A percentile compares a stretch with the other conserved stretches of the same genome.
phyloP scores from a whole-genome alignment of 2,888 invertebrate species.

The Dorcus hopei region DNA sequence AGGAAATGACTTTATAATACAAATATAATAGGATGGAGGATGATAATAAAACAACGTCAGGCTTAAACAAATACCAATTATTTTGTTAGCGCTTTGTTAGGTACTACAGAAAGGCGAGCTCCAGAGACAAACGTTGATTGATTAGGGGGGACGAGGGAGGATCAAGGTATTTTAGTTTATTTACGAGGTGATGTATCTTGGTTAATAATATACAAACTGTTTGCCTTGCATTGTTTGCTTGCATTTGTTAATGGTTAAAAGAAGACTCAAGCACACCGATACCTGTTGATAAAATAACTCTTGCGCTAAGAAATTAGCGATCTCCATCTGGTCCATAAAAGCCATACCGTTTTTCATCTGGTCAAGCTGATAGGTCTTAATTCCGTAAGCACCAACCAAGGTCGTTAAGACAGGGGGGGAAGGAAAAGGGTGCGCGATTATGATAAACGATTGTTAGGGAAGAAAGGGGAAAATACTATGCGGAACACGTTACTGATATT shows the following conservation, averaged over 20 bases:
- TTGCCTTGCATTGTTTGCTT: too few species aligned
- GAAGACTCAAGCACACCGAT: slow-evolving; percentile 1
- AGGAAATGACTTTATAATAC: slow-evolving; percentile 22
- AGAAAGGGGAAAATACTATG: not conserved
- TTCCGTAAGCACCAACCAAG: too few species aligned
- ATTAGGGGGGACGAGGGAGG: too few species aligned
- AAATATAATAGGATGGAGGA: slow-evolving; percentile 2
- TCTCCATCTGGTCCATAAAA: slow-evolving; percentile 76
- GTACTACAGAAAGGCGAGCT: too few species aligned
- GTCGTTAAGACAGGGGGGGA: too few species aligned
- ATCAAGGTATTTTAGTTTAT: too few species aligned
- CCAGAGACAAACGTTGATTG: too few species aligned
- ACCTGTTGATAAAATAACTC: slow-evolving; percentile 78
- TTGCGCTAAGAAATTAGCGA: slow-evolving; percentile 79
- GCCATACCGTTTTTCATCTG: slow-evolving; percentile 34
- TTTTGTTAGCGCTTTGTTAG: not conserved
- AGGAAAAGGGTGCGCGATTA: too few species aligned
- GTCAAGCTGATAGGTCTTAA: too few species aligned
- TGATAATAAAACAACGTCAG: not conserved
- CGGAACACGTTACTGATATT: slow-evolving; percentile 22
- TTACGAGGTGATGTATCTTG: too few species aligned
- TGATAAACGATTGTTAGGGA: not conserved
- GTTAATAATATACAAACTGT: too few species aligned
- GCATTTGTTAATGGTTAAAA: too few species aligned
- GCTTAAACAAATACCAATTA: not conserved